Conservation (phyloP, 2,797 vertebrate genomes). For the Simalia tracyae region DNA sequence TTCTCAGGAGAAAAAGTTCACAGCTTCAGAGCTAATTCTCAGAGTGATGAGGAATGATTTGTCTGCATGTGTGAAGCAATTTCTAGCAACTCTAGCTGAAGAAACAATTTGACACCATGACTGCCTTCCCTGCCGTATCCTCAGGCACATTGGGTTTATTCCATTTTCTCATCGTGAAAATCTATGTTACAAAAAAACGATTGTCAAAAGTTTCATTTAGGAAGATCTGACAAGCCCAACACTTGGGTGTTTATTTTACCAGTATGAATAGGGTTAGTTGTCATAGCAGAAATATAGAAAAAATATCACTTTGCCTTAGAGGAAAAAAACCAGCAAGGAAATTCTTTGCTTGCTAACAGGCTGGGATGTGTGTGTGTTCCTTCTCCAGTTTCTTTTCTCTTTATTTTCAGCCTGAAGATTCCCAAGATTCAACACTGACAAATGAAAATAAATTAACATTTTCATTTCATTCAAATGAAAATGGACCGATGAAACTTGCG, state of each 20-base stretch:
- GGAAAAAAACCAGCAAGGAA: conserved; percentile 4
- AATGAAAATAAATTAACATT: background rate
- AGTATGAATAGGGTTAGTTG: conserved; percentile 30
- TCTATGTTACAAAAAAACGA: conserved; percentile 1
- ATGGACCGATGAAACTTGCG: background rate
- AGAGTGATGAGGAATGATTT: conserved; percentile 19
- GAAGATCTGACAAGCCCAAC: conserved; percentile 7
- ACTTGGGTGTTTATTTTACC: conserved; percentile 27
- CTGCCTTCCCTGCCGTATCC: background rate
- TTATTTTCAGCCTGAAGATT: background rate
- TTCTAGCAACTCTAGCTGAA: background rate
- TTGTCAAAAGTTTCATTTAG: background rate
- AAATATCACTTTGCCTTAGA: background rate
- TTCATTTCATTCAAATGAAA: background rate
- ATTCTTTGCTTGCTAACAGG: background rate
- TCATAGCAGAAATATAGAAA: conserved; percentile 5
- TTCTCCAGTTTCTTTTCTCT: background rate
- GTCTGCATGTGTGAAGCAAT: conserved; percentile 40
- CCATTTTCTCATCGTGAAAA: conserved; percentile 30
- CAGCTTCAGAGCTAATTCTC: background rate
- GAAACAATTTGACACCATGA: background rate
- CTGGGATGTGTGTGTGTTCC: background rate
- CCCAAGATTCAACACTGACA: background rate
- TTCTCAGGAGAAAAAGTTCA: background rate
- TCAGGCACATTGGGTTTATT: conserved; percentile 21